Conservation (phyloP, 2,797 vertebrate species). For the Threskiornis aethiopicus region DNA sequence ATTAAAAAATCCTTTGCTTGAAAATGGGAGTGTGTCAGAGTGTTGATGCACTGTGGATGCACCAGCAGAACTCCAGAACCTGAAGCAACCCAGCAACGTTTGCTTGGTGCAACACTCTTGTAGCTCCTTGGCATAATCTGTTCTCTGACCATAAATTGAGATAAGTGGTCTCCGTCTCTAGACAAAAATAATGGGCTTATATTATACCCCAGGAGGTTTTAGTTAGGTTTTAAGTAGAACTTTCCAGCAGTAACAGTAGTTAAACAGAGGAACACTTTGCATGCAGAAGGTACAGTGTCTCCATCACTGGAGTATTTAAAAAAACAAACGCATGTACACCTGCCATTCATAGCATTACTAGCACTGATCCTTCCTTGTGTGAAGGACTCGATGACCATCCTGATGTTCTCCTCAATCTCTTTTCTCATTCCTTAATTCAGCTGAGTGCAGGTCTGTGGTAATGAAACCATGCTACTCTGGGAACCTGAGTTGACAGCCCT, state of each 20-base stretch:
- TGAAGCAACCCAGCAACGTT: background rate
- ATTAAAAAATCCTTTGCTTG: background rate
- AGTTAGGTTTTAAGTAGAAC: background rate
- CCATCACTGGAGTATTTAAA: background rate
- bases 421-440: background rate
- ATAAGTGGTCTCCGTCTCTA: background rate
- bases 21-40: background rate
- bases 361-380: background rate
- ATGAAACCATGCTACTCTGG: background rate
- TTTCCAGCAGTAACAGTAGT: background rate
- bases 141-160: background rate
- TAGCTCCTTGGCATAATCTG: background rate
- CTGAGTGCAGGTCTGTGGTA: background rate
- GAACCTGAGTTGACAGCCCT: background rate
- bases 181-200: background rate
- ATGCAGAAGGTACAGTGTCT: background rate
- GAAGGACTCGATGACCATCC: accelerated
- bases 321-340: accelerated
- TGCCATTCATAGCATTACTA: background rate
- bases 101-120: background rate
- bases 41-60: background rate
- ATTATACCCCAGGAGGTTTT: background rate
- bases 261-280: background rate
- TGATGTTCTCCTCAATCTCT: background rate
- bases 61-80: background rate